Evolutionary conservation across 1,140 invertebrate species (phyloP).

Genomic region (Drosophila parvula): DNA sequence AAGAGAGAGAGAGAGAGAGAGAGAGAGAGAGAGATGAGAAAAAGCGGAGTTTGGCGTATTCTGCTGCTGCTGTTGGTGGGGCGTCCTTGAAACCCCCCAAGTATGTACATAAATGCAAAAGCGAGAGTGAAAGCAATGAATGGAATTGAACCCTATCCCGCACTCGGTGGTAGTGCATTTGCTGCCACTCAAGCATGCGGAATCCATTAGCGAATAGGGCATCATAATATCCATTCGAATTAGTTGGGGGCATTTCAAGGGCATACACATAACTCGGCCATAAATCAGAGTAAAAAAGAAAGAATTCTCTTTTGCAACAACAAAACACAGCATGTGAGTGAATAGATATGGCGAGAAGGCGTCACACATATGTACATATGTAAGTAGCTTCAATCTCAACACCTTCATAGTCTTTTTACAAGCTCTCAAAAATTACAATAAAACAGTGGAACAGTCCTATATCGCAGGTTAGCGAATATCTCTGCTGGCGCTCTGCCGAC

Average conservation of each 20-base stretch:
- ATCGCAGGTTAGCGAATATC: too few species aligned
- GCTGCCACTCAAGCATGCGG: slow-evolving; percentile 4
- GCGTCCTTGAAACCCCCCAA: slow-evolving; percentile 30
- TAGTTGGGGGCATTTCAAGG: slow-evolving; percentile 37
- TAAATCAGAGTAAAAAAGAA: slow-evolving; percentile 13
- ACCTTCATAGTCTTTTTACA: neutral
- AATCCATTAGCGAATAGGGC: slow-evolving; percentile 28
- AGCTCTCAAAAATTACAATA: neutral
- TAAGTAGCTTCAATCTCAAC: neutral
- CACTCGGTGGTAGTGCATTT: slow-evolving; percentile 5
- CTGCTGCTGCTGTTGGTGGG: slow-evolving; percentile 9
- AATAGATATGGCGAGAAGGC: neutral
- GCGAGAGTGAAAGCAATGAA: slow-evolving; percentile 29
- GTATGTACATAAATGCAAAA: slow-evolving; percentile 14
- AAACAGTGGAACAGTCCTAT: too few species aligned
- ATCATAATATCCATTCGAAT: slow-evolving; percentile 2
- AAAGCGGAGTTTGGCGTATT: slow-evolving; percentile 10
- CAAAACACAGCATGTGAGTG: neutral
- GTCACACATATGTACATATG: too few species aligned
- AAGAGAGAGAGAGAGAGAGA: slow-evolving; percentile 3
- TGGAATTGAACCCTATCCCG: slow-evolving; percentile 22
- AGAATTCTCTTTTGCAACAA: neutral
- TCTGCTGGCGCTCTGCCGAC: too few species aligned
- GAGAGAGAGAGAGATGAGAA: slow-evolving; percentile 6
- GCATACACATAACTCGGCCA: slow-evolving; percentile 14